phyloP scores from a whole-genome alignment of 1,140 invertebrate species.

The Orchesella cincta region DNA sequence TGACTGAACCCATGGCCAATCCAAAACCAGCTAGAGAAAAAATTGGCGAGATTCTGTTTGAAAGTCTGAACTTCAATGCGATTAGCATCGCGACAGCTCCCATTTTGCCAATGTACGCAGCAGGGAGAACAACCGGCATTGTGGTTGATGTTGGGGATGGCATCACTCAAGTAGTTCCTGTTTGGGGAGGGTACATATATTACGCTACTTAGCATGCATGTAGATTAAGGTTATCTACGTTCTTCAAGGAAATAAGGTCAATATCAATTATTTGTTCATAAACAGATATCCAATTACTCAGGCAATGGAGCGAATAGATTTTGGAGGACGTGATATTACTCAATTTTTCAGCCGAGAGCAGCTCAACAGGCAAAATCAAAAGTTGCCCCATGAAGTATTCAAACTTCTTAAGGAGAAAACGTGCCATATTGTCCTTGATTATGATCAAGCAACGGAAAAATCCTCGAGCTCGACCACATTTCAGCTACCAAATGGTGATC shows the following conservation, averaged over 20 bases:
- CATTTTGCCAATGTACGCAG: constrained; percentile 32
- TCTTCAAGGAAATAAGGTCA: too few relatives aligned
- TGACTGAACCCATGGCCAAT: constrained; percentile 30
- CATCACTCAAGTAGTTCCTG: constrained; percentile 13
- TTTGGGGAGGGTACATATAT: constrained; percentile 43
- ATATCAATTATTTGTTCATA: too few relatives aligned
- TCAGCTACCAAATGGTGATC: constrained; percentile 30
- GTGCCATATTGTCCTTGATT: constrained; percentile 6
- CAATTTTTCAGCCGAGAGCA: not conserved
- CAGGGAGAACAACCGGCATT: constrained; percentile 33
- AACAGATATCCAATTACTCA: constrained; percentile 38
- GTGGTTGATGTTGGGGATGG: constrained; percentile 39
- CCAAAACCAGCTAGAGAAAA: constrained; percentile 35
- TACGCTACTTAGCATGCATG: too few relatives aligned
- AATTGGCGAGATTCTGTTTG: constrained; percentile 38
- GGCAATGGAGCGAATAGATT: constrained; percentile 23
- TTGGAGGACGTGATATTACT: constrained; percentile 28
- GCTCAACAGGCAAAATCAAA: not conserved
- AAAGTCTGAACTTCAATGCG: constrained; percentile 25
- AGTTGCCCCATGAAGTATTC: constrained; percentile 15
- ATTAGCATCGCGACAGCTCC: constrained; percentile 8
- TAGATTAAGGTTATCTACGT: too few relatives aligned
- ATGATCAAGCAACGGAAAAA: not conserved
- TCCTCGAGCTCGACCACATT: not conserved
- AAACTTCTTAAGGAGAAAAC: constrained; percentile 35